A percentile compares a stretch with the other conserved stretches of the same genome.
These are phyloP conservation scores for Rhimphoctona megacephalus DNA, from an alignment of 2,888 invertebrate genomes.

Conservation along the genomic window DNA sequence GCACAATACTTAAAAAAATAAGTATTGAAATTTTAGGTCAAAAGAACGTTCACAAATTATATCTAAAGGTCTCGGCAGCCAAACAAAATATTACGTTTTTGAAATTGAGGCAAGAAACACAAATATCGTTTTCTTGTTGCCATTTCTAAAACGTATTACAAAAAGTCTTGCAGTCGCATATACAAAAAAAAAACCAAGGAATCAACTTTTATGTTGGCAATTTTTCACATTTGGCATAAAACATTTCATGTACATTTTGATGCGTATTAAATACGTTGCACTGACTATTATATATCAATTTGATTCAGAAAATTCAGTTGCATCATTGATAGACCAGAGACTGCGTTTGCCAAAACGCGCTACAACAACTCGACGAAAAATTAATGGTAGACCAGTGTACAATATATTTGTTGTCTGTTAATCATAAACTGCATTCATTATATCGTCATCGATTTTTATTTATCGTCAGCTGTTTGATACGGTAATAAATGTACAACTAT, in stretches of 20 bases:
- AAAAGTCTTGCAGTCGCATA: neutral
- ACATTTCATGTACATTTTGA: neutral
- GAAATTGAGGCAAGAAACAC: neutral
- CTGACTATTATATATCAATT: constrained; percentile 18
- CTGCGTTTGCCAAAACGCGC: constrained; percentile 33
- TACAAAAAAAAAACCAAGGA: neutral
- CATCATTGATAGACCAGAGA: constrained; percentile 19
- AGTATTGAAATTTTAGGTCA: neutral
- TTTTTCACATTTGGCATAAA: constrained; percentile 7
- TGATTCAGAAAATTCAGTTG: constrained; percentile 34
- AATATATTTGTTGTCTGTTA: neutral
- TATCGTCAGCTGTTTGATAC: neutral
- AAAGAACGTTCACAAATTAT: neutral
- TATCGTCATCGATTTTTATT: constrained; percentile 10
- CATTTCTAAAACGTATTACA: neutral
- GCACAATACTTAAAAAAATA: neutral
- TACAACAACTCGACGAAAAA: constrained; percentile 12
- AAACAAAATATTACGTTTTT: neutral
- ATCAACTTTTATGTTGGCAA: neutral
- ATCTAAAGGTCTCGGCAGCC: neutral
- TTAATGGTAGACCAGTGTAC: constrained; percentile 1
- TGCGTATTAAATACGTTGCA: neutral
- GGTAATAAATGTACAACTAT: neutral
- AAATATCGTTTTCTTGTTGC: neutral
- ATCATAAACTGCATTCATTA: neutral